These are phyloP conservation scores for Argyrosomus regius DNA, from an alignment of 2,797 vertebrate species.

Conservation along the genomic window DNA sequence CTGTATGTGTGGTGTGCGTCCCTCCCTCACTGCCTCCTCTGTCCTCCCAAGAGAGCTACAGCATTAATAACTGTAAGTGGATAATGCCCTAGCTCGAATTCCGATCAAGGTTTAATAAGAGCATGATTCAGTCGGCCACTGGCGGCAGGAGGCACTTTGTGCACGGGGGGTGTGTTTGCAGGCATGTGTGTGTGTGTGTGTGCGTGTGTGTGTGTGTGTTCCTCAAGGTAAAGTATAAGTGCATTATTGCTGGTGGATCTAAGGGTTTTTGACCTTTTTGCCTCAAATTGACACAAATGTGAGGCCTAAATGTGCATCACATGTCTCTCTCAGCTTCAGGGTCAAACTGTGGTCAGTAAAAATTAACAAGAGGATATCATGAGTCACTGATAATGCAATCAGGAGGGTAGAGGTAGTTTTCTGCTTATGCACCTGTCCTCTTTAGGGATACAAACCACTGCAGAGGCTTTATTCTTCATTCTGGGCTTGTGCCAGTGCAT, in stretches of 20 bases:
- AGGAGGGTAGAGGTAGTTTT: conserved; percentile 19
- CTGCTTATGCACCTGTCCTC: conserved; percentile 18
- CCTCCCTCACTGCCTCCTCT: conserved; percentile 53
- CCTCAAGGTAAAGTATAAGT: conserved; percentile 49
- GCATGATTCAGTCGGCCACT: conserved; percentile 80
- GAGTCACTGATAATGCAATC: conserved; percentile 51
- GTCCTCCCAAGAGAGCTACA: conserved; percentile 79
- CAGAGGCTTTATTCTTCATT: conserved; percentile 8
- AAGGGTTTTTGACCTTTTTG: conserved; percentile 55
- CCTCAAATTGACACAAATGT: conserved; percentile 42
- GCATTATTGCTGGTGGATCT: conserved; percentile 48
- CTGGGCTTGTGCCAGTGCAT: conserved; percentile 17
- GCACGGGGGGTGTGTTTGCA: conserved; percentile 24
- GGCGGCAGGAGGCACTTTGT: conserved; percentile 71
- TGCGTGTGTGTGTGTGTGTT: not conserved
- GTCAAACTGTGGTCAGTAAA: conserved; percentile 55
- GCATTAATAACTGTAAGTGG: conserved; percentile 90
- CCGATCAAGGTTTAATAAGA: conserved; percentile 86
- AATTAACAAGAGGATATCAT: conserved; percentile 42
- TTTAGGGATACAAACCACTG: conserved; percentile 13
- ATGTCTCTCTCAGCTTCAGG: not conserved
- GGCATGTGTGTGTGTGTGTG: conserved; percentile 5
- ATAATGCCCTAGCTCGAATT: conserved; percentile 87
- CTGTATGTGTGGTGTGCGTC: conserved; percentile 59
- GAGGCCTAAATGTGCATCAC: conserved; percentile 23